Conservation (phyloP, 2,797 vertebrate species). For the Chanos chanos region DNA sequence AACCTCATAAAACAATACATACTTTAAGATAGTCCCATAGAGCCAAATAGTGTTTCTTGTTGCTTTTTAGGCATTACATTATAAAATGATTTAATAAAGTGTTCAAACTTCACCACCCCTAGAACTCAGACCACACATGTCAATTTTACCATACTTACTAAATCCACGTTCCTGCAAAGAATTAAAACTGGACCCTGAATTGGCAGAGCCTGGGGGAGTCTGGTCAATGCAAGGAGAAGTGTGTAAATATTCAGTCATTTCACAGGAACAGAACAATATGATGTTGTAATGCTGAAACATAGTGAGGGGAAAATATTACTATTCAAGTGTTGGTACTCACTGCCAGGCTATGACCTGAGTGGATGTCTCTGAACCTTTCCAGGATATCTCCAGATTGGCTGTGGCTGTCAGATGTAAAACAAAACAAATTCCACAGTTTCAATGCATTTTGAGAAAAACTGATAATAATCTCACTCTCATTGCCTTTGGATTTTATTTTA, state of each 20-base stretch:
- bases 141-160: conserved; percentile 57
- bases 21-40: too few relatives aligned
- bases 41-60: too few relatives aligned
- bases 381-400: conserved; percentile 55
- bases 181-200: conserved; percentile 58
- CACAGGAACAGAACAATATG: neutral
- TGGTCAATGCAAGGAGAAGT: conserved; percentile 32
- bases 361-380: conserved; percentile 55
- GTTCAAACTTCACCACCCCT: too few relatives aligned
- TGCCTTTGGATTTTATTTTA: too few relatives aligned
- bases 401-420: conserved; percentile 42
- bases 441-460: too few relatives aligned
- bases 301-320: neutral
- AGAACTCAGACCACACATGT: too few relatives aligned
- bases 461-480: too few relatives aligned
- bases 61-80: too few relatives aligned
- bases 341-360: conserved; percentile 41
- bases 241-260: neutral
- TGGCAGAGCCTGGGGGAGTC: conserved; percentile 62
- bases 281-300: neutral
- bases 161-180: conserved; percentile 53
- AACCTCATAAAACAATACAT: too few relatives aligned
- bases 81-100: too few relatives aligned
- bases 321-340: conserved; percentile 46
- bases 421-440: neutral